Conservation (phyloP, 2,113 vertebrate species). For the Felis chaus region DNA sequence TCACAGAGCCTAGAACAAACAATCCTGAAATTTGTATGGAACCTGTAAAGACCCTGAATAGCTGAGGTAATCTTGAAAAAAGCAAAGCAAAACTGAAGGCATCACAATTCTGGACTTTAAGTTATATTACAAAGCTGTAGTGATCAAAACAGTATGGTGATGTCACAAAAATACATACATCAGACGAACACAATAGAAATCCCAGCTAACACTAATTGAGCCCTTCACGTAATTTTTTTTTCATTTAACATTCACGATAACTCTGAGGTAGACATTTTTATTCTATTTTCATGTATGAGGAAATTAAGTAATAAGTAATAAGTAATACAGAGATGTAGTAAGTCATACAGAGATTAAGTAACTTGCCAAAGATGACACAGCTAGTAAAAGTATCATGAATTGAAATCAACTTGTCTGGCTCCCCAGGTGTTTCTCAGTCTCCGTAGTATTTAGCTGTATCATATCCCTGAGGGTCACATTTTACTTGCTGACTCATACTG, state of each 20-base stretch:
- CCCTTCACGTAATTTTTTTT: not conserved
- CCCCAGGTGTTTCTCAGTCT: not conserved
- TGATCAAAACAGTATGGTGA: not conserved
- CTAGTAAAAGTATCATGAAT: not conserved
- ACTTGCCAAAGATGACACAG: not conserved
- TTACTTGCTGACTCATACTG: not conserved
- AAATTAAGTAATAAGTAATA: not conserved
- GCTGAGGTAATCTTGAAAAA: not conserved
- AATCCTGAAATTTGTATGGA: not conserved
- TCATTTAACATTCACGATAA: not conserved
- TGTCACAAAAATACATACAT: not conserved
- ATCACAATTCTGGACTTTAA: not conserved
- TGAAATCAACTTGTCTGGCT: not conserved
- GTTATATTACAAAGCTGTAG: not conserved
- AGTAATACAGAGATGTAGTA: too few species aligned
- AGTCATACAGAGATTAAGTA: not conserved
- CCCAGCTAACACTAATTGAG: not conserved
- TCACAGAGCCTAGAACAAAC: not conserved
- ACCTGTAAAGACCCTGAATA: not conserved
- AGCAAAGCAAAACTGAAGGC: not conserved
- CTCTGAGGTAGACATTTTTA: not conserved
- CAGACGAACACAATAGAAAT: not conserved
- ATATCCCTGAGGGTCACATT: not conserved
- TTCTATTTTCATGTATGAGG: not conserved
- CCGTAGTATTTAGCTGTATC: not conserved